Conservation (phyloP, 2,113 vertebrate species). For the Amblyopsis rosae region DNA sequence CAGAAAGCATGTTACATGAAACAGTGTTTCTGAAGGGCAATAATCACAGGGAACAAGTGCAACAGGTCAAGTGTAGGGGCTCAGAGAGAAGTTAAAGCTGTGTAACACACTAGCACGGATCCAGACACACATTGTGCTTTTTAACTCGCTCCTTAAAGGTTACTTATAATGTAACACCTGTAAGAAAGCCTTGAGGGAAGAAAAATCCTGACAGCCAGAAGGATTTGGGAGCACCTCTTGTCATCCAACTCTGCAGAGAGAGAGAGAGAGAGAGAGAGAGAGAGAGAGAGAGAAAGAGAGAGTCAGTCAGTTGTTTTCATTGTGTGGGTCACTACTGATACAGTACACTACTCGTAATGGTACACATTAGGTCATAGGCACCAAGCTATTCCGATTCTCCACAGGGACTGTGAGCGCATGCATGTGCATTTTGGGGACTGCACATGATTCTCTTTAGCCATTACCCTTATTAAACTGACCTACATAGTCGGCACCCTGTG, state of each 20-base stretch:
- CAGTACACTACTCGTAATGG: conserved; percentile 5
- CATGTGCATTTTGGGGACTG: not conserved
- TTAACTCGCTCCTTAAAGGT: too few species aligned
- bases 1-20: conserved; percentile 1
- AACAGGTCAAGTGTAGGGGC: too few species aligned
- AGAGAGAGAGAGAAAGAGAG: too few species aligned
- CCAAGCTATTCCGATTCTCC: not conserved
- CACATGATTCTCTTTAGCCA: not conserved
- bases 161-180: conserved; percentile 11
- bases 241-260: conserved; percentile 73
- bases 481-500: not conserved
- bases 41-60: too few species aligned
- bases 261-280: conserved; percentile 9
- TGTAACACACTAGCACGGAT: too few species aligned
- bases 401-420: not conserved
- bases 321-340: conserved; percentile 6
- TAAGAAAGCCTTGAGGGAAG: conserved; percentile 85
- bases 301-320: conserved; percentile 1
- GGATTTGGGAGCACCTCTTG: conserved; percentile 75
- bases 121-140: too few species aligned
- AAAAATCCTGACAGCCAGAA: conserved; percentile 84
- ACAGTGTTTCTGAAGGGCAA: too few species aligned
- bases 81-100: too few species aligned
- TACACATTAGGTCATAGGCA: not conserved
- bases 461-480: not conserved